Evolutionary conservation across 2,888 invertebrate species (phyloP), one percentile per base, ranked within the genome.

Genomic region (Achlya flavicornis): DNA sequence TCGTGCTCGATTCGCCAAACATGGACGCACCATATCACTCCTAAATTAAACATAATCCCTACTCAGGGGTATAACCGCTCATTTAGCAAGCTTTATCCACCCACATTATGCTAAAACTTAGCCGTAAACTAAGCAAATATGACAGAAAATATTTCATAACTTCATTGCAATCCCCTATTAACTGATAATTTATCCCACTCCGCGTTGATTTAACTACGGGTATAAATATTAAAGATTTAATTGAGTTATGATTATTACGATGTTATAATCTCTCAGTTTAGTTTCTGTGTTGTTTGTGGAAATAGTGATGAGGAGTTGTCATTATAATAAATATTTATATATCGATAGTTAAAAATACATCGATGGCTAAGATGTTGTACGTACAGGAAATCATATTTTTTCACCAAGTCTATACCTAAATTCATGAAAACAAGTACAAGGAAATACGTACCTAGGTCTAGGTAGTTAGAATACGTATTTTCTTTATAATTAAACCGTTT

Each of bases 221-320:
- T 85, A 90, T 92, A 92, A 92, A 93, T 93, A 88, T 83, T 82
- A 84, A 87, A 91, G 91, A 91, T 92, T 92, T 92, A 91, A 93
- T 93, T 92, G 91, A 93, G 87, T 92, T 93, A 92, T 92, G 90
- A 91, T 91, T 88, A 90, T 89, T 83, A 84, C 82, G 76, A 78
- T 82, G 85, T 86, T 86, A 88, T 90, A 90, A 91, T 90, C 90
- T 84, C 72, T 69, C 26, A 78, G 81, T 83, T 85, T 81, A 81
- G 85, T 84, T 80, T 82, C 78, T 81, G 78, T 76, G 79, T 79
- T 72, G 66, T 68, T 74, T 75, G 71, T 75, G 74, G 72, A 69
- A 58, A 14, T 83, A 84, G 84, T 67, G 83, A 66, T 75, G 85
- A 41, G 71, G 68, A 1, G 68, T 64, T 46, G 4, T 58, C 58